These are phyloP conservation scores for Cynodonichthys magdalenae DNA, from an alignment of 2,797 vertebrate species.

Conservation along the genomic window DNA sequence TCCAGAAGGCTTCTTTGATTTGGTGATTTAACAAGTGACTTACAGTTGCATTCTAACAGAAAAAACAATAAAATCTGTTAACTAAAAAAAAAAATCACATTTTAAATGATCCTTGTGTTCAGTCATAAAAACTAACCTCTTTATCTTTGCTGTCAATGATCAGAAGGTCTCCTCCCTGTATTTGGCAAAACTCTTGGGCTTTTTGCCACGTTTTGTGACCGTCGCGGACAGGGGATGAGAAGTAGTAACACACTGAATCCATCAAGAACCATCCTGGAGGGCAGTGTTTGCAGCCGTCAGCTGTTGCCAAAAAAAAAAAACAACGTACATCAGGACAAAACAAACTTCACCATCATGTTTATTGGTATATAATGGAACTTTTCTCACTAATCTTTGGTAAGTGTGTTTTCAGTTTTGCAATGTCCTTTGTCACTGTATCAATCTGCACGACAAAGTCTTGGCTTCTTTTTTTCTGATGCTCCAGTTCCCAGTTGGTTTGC, in stretches of 20 bases:
- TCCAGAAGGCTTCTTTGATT: conserved; percentile 22
- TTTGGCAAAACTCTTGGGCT: conserved; percentile 47
- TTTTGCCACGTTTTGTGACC: background rate
- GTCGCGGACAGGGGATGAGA: background rate
- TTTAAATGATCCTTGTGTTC: background rate
- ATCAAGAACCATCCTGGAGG: conserved; percentile 15
- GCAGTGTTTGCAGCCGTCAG: background rate
- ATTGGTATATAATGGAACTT: background rate
- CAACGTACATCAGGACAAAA: rapidly evolving
- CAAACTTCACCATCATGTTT: background rate
- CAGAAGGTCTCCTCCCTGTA: conserved; percentile 45
- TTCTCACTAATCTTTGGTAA: conserved; percentile 36
- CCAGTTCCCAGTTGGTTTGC: conserved; percentile 47
- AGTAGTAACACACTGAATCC: conserved; percentile 11
- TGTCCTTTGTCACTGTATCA: background rate
- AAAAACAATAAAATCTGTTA: background rate
- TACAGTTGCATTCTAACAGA: conserved; percentile 37
- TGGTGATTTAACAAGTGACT: conserved; percentile 1
- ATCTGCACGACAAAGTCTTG: conserved; percentile 10
- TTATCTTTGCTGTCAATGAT: conserved; percentile 56
- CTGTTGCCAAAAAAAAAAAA: conserved; percentile 12
- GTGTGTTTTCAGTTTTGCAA: conserved; percentile 1
- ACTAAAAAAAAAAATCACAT: background rate
- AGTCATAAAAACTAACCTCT: conserved; percentile 42
- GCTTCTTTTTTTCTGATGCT: conserved; percentile 45